Conservation (phyloP, 2,888 invertebrate species). For the Drosophila borborema region DNA sequence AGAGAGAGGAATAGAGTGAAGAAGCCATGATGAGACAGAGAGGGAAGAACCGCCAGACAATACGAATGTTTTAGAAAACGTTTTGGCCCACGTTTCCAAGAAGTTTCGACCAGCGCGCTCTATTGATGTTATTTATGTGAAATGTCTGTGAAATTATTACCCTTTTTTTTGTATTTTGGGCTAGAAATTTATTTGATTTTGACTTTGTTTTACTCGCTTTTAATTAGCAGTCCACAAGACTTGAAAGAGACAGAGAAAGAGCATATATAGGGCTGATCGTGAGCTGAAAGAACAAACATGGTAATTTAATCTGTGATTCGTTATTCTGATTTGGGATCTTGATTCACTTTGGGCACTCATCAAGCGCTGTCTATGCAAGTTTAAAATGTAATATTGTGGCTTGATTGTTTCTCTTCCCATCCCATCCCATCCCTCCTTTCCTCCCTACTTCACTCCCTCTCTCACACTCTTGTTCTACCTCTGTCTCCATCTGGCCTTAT, state of each 20-base stretch:
- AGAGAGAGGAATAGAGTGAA: background rate
- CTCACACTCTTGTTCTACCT: background rate
- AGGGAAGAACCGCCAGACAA: constrained; percentile 27
- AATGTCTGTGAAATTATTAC: constrained; percentile 79
- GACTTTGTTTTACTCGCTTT: constrained; percentile 78
- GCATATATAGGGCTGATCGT: constrained; percentile 11
- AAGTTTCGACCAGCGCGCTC: constrained; percentile 56
- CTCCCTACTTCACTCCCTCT: too few species aligned
- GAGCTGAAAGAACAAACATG: constrained; percentile 56
- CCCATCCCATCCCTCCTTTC: too few species aligned
- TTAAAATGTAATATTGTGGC: constrained; percentile 66
- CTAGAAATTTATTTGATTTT: constrained; percentile 77
- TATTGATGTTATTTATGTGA: constrained; percentile 80
- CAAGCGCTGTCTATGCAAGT: constrained; percentile 70
- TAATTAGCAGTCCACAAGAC: constrained; percentile 71
- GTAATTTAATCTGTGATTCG: constrained; percentile 76
- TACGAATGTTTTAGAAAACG: constrained; percentile 62
- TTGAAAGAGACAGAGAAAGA: constrained; percentile 21
- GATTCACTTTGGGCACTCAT: constrained; percentile 78
- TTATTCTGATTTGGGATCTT: constrained; percentile 66
- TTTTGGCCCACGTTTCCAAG: constrained; percentile 73
- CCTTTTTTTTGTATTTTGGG: constrained; percentile 56
- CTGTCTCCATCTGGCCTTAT: constrained; percentile 13
- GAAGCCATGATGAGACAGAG: background rate
- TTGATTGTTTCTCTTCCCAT: constrained; percentile 55